These are phyloP conservation scores for Rutilus rutilus DNA, from an alignment of 2,113 vertebrate genomes.

Conservation along the genomic window DNA sequence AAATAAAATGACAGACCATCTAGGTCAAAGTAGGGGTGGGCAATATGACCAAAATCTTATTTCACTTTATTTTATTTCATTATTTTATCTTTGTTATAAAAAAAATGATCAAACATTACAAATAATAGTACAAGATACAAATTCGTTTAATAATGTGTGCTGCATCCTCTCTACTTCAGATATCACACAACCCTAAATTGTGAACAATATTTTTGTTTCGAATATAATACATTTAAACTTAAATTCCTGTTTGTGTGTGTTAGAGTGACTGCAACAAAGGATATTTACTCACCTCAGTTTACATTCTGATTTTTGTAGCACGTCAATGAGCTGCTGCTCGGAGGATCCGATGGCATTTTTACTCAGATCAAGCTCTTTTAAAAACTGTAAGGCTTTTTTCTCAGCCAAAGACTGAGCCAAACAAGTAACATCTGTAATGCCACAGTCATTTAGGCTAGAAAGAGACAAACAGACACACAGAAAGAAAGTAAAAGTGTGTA, in stretches of 20 bases:
- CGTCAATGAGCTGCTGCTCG: neutral
- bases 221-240: neutral
- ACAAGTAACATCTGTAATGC: neutral
- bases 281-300: neutral
- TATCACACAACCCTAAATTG: too few relatives aligned
- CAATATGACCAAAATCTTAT: too few relatives aligned
- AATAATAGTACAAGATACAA: too few relatives aligned
- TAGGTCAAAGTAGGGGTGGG: too few relatives aligned
- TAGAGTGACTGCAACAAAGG: rapidly evolving
- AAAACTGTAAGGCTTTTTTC: neutral
- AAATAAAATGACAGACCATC: too few relatives aligned
- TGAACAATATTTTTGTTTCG: neutral
- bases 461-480: neutral
- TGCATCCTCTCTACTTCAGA: too few relatives aligned
- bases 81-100: too few relatives aligned
- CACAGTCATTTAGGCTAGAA: neutral
- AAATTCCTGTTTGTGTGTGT: neutral
- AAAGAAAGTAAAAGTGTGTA: too few relatives aligned
- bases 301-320: neutral
- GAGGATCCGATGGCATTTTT: neutral
- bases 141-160: too few relatives aligned
- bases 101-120: too few relatives aligned
- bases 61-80: too few relatives aligned
- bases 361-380: slow-evolving; percentile 3
- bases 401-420: neutral